phyloP scores from a whole-genome alignment of 2,888 invertebrate genomes.

The Elysia crispata region DNA sequence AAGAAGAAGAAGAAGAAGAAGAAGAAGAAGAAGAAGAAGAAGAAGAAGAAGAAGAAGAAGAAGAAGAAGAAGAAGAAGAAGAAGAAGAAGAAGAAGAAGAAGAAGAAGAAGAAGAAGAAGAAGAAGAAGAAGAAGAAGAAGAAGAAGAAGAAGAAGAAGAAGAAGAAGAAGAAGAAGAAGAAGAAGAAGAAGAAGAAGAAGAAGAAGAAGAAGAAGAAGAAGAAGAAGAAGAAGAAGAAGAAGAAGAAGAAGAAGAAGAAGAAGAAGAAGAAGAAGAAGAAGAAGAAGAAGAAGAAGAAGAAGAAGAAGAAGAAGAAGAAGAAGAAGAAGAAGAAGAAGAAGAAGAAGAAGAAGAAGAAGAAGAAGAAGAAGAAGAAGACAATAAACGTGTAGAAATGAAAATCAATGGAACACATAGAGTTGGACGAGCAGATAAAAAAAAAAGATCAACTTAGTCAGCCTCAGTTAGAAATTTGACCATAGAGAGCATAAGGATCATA shows the following conservation, averaged over 20 bases:
- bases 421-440: background rate
- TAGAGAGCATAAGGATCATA: too few species aligned
- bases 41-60: slow-evolving; percentile 45
- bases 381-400: background rate
- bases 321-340: background rate
- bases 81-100: slow-evolving; percentile 48
- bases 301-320: background rate
- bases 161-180: slow-evolving; percentile 3
- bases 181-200: background rate
- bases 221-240: background rate
- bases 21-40: background rate
- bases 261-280: slow-evolving; percentile 14
- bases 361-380: background rate
- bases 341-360: slow-evolving; percentile 10
- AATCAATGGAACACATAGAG: background rate
- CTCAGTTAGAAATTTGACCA: too few species aligned
- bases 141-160: background rate
- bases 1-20: slow-evolving; percentile 6
- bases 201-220: background rate
- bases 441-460: background rate
- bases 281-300: background rate
- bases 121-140: slow-evolving; percentile 12
- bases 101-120: slow-evolving; percentile 48
- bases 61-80: slow-evolving; percentile 43
- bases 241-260: background rate